phyloP scores from a whole-genome alignment of 2,888 invertebrate genomes.

The Xestoiulus laeticollis region DNA sequence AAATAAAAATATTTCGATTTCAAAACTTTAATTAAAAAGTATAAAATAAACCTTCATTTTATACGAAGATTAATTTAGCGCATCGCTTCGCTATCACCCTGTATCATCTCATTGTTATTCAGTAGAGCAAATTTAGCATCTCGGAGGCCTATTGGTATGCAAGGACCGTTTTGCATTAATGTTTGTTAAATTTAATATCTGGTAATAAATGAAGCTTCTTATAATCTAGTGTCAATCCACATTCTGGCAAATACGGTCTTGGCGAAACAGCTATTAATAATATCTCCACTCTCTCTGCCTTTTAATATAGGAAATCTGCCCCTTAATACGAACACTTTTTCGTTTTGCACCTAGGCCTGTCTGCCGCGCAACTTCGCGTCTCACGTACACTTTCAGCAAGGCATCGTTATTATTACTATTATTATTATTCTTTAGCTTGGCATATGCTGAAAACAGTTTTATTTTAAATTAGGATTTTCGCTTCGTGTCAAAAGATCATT shows the following conservation, averaged over 20 bases:
- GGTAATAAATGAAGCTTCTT: constrained; percentile 43
- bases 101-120: not conserved
- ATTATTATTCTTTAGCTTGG: constrained; percentile 9
- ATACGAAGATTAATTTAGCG: too few relatives aligned
- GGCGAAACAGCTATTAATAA: constrained; percentile 16
- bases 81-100: too few relatives aligned
- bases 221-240: constrained; percentile 41
- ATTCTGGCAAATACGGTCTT: constrained; percentile 9
- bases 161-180: constrained; percentile 10
- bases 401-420: not conserved
- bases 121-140: not conserved
- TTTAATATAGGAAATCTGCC: not conserved
- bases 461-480: constrained; percentile 43
- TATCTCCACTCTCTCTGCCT: not conserved
- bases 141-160: not conserved
- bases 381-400: not conserved
- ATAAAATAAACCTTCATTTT: too few relatives aligned
- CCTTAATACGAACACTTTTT: not conserved
- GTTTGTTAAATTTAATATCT: constrained; percentile 40
- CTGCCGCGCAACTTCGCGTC: not conserved
- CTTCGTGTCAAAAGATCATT: constrained; percentile 43
- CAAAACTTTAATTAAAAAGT: too few relatives aligned
- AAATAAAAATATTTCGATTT: too few relatives aligned
- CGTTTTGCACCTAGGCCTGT: constrained; percentile 28
- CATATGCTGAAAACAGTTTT: constrained; percentile 38